Percentiles rank a stretch among this genome's conserved stretches.
phyloP scores from a whole-genome alignment of 2,113 vertebrate species.

The Opisthocomus hoazin region DNA sequence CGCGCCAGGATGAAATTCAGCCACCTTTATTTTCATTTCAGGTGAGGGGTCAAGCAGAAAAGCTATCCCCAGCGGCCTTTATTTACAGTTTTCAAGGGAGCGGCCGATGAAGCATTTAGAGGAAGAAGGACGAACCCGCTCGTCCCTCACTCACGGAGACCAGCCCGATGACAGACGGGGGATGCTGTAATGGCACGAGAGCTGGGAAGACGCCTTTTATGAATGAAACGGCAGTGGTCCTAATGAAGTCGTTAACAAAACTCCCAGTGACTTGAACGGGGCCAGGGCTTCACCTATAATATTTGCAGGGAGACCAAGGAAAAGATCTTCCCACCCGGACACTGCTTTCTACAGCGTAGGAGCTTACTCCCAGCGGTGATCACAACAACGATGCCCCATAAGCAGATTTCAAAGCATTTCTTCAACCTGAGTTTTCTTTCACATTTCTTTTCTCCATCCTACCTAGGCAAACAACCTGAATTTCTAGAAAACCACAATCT shows the following conservation, averaged over 20 bases:
- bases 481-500: not conserved
- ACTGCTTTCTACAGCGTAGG: not conserved
- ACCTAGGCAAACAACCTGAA: not conserved
- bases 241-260: not conserved
- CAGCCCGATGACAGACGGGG: conserved; percentile 68
- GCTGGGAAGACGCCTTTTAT: conserved; percentile 15
- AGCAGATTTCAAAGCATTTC: not conserved
- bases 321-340: not conserved
- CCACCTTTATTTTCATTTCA: conserved; percentile 76
- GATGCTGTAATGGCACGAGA: conserved; percentile 1
- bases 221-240: not conserved
- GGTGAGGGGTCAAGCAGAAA: conserved; percentile 78
- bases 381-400: not conserved
- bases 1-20: conserved; percentile 64
- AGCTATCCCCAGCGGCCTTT: conserved; percentile 67
- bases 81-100: conserved; percentile 75
- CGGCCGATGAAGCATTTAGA: conserved; percentile 43
- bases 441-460: not conserved
- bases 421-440: not conserved
- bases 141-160: not conserved
- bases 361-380: not conserved
- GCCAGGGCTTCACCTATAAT: not conserved
- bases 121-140: conserved; percentile 70
- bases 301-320: not conserved
- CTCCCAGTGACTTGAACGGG: not conserved